These are phyloP conservation scores for Heliornis fulica DNA, from an alignment of 2,113 vertebrate genomes.

Conservation along the genomic window DNA sequence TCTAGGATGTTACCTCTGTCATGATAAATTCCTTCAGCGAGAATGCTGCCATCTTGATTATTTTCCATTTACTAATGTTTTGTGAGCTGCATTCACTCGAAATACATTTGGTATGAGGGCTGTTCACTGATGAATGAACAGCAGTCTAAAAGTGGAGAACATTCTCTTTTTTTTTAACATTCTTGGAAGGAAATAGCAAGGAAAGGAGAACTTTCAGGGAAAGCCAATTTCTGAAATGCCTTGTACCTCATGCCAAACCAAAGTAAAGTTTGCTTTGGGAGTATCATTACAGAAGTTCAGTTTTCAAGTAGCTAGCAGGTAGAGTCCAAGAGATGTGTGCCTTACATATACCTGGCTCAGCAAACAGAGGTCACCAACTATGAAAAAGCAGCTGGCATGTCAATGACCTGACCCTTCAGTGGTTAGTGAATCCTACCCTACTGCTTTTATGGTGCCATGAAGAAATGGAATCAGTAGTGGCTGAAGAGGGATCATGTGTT, in stretches of 20 bases:
- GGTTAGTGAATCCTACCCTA: not conserved
- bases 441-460: not conserved
- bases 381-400: not conserved
- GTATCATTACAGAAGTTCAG: conserved; percentile 63
- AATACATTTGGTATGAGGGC: not conserved
- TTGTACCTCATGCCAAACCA: conserved; percentile 66
- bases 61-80: not conserved
- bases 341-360: not conserved
- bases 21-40: not conserved
- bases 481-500: not conserved
- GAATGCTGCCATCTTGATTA: not conserved
- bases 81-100: not conserved
- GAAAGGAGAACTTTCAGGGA: conserved; percentile 54
- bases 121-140: not conserved
- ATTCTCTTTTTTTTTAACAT: not conserved
- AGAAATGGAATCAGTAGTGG: not conserved
- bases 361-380: not conserved
- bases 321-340: not conserved
- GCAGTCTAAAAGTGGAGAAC: conserved; percentile 29
- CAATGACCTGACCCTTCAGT: not conserved
- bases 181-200: conserved; percentile 68
- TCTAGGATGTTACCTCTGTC: not conserved
- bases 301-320: conserved; percentile 68
- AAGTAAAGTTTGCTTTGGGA: conserved; percentile 69
- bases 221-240: conserved; percentile 64